phyloP scores from a whole-genome alignment of 2,113 vertebrate genomes.

The Xiphophorus hellerii region DNA sequence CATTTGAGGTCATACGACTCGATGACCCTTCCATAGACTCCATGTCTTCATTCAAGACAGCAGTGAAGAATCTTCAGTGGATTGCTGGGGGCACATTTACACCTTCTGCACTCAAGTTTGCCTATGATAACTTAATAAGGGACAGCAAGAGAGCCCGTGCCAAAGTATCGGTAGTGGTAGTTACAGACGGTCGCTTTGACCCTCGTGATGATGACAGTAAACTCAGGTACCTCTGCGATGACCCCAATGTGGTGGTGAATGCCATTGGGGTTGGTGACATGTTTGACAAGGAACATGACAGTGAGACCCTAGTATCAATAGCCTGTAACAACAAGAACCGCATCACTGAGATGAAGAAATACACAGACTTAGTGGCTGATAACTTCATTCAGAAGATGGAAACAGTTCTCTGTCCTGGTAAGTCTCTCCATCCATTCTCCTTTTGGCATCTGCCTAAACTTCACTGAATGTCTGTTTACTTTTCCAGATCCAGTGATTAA shows the following conservation, averaged over 20 bases:
- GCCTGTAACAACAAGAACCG: conserved; percentile 82
- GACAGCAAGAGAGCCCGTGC: conserved; percentile 86
- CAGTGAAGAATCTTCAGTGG: conserved; percentile 93
- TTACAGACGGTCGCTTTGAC: conserved; percentile 94
- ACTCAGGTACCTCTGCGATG: conserved; percentile 84
- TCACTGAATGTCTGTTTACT: neutral
- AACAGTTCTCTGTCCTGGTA: conserved; percentile 90
- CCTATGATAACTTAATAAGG: conserved; percentile 92
- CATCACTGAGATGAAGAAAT: conserved; percentile 87
- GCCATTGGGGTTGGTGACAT: conserved; percentile 97
- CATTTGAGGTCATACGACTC: conserved; percentile 93
- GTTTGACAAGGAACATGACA: conserved; percentile 85
- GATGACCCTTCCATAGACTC: conserved; percentile 90
- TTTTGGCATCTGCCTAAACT: neutral
- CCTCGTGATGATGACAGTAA: conserved; percentile 87
- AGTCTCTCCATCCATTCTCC: conserved; percentile 26
- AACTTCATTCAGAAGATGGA: conserved; percentile 92
- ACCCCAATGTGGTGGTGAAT: conserved; percentile 80
- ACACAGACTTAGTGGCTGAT: conserved; percentile 92
- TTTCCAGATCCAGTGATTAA: conserved; percentile 88
- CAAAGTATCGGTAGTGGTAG: conserved; percentile 92
- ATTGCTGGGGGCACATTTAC: conserved; percentile 99
- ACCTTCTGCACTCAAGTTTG: conserved; percentile 92
- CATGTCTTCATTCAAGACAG: conserved; percentile 91
- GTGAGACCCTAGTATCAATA: conserved; percentile 88